A percentile compares a stretch with the other conserved stretches of the same genome.
These are phyloP conservation scores for Struthidea cinerea DNA, from an alignment of 2,113 vertebrate species.

Conservation along the genomic window DNA sequence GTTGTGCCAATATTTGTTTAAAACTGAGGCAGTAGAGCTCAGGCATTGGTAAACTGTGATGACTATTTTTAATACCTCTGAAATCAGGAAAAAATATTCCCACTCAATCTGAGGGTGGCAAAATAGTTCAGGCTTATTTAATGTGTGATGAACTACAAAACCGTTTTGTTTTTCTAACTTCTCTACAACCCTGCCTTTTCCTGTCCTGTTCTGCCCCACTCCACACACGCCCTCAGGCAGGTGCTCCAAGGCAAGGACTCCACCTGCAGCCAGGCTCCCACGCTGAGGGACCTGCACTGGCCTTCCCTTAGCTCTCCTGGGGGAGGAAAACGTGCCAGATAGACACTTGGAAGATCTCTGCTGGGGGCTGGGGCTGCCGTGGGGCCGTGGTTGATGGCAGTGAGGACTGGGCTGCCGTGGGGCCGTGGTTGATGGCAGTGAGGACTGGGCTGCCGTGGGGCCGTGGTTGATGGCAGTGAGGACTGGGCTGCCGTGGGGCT, in stretches of 20 bases:
- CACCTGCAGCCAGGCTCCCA: background rate
- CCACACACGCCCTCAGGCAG: background rate
- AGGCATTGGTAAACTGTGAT: background rate
- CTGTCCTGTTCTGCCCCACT: background rate
- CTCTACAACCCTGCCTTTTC: background rate
- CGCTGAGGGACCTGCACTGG: accelerated
- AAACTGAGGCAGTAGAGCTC: background rate
- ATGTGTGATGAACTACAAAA: background rate
- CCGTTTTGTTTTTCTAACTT: background rate
- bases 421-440: background rate
- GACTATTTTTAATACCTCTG: constrained; percentile 44
- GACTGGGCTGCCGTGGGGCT: accelerated
- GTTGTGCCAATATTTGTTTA: background rate
- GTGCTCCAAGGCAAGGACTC: background rate
- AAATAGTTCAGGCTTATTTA: constrained; percentile 26
- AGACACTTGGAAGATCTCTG: background rate
- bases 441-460: background rate
- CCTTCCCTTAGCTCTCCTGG: background rate
- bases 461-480: background rate
- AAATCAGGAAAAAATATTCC: constrained; percentile 16
- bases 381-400: background rate
- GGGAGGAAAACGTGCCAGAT: accelerated
- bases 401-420: background rate
- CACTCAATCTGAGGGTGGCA: constrained; percentile 9
- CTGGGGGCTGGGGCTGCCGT: background rate